These are phyloP conservation scores for Neoniphon sammara DNA, from an alignment of 2,797 vertebrate genomes.

Conservation along the genomic window DNA sequence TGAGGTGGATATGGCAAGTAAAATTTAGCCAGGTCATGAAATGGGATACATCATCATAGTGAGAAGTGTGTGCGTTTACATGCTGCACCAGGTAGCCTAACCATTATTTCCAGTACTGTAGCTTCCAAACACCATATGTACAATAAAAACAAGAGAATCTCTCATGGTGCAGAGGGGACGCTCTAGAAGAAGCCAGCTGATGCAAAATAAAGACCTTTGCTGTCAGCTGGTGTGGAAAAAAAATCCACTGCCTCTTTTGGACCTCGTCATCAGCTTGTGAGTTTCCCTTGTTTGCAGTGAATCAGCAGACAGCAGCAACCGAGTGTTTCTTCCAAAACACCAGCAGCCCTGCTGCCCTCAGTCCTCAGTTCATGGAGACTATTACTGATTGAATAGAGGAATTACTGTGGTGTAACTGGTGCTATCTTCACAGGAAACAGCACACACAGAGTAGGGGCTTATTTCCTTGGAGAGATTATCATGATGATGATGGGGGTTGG, in stretches of 20 bases:
- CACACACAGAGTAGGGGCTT: conserved; percentile 3
- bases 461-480: conserved; percentile 41
- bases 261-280: neutral
- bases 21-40: no score
- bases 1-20: no score
- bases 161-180: no score
- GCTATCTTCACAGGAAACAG: conserved; percentile 33
- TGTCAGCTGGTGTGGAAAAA: neutral
- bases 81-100: no score
- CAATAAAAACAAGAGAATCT: no score
- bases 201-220: neutral
- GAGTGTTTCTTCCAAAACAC: conserved; percentile 29
- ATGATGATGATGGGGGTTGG: conserved; percentile 26
- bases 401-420: conserved; percentile 30
- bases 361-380: neutral
- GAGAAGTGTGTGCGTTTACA: no score
- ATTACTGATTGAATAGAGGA: conserved; percentile 39
- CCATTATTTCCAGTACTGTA: no score
- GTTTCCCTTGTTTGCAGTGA: conserved; percentile 15
- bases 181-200: no score
- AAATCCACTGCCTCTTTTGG: neutral
- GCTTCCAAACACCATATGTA: no score
- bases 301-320: conserved; percentile 16
- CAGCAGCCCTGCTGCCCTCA: neutral
- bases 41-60: no score